A percentile compares a stretch with the other conserved stretches of the same genome.
These are phyloP conservation scores for Cotesia congregata DNA, from an alignment of 2,888 invertebrate genomes.

Conservation along the genomic window DNA sequence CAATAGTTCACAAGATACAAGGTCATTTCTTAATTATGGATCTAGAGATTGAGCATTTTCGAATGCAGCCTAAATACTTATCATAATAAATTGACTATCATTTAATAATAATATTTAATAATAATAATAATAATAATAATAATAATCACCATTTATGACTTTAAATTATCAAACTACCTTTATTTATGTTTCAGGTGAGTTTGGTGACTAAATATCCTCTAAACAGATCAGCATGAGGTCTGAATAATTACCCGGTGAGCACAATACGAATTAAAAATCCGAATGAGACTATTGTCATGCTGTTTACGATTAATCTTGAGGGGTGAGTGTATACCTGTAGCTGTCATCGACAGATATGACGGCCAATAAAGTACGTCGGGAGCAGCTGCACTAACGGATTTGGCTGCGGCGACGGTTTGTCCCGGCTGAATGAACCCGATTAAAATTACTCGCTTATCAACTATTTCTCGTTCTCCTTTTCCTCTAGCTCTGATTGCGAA, in stretches of 20 bases:
- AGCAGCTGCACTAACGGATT: constrained; percentile 60
- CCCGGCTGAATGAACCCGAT: constrained; percentile 48
- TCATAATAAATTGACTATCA: no score
- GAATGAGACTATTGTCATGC: constrained; percentile 60
- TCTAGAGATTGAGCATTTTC: no score
- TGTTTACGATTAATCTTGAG: constrained; percentile 68
- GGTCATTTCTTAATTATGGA: no score
- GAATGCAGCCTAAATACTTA: no score
- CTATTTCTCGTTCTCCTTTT: constrained; percentile 21
- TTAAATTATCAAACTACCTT: neutral
- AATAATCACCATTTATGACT: no score
- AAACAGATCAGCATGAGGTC: constrained; percentile 26
- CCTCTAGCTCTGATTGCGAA: neutral
- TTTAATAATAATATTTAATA: no score
- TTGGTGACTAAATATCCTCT: neutral
- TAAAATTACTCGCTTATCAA: constrained; percentile 48
- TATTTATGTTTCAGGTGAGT: neutral
- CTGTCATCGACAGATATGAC: constrained; percentile 67
- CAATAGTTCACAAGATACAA: no score
- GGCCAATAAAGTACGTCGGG: constrained; percentile 66
- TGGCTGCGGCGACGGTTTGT: constrained; percentile 48
- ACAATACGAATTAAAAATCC: constrained; percentile 57
- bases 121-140: no score
- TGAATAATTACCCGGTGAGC: constrained; percentile 6
- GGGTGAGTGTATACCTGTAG: constrained; percentile 51